A percentile compares a stretch with the other conserved stretches of the same genome.
Evolutionary conservation across 2,113 vertebrate genomes (phyloP).

Genomic region (Megaceryle maxima): DNA sequence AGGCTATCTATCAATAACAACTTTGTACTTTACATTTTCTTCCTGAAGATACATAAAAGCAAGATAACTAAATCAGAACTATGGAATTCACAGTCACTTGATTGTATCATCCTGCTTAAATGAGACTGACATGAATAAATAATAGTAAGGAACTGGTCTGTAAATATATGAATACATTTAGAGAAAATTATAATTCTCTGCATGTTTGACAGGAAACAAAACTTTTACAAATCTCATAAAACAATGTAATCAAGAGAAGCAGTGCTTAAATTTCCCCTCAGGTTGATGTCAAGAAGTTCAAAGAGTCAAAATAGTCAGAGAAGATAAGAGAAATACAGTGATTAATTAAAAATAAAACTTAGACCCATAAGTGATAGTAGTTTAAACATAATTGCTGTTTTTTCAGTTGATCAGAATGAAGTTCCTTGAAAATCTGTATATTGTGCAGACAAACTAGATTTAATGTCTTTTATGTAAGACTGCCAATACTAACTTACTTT

Average conservation of each 20-base stretch:
- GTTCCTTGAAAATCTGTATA: neutral
- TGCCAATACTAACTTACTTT: neutral
- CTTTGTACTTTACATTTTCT: neutral
- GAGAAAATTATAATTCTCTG: neutral
- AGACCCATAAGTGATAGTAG: rapidly evolving
- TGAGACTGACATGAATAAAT: neutral
- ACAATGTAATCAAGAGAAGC: neutral
- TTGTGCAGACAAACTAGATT: neutral
- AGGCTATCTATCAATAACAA: neutral
- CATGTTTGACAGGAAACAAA: neutral
- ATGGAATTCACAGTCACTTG: neutral
- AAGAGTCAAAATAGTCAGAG: neutral
- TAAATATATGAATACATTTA: neutral
- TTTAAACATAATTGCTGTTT: neutral
- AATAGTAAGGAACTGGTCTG: neutral
- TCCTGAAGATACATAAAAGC: neutral
- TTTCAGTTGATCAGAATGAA: neutral
- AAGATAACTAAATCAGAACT: neutral
- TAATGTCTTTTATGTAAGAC: neutral
- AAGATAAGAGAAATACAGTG: neutral
- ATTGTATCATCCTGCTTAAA: neutral
- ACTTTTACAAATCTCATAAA: neutral
- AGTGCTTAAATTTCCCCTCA: neutral
- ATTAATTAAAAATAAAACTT: neutral
- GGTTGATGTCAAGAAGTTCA: neutral